Conservation (phyloP, 2,888 invertebrate species). For the Epistrophe eligans region DNA sequence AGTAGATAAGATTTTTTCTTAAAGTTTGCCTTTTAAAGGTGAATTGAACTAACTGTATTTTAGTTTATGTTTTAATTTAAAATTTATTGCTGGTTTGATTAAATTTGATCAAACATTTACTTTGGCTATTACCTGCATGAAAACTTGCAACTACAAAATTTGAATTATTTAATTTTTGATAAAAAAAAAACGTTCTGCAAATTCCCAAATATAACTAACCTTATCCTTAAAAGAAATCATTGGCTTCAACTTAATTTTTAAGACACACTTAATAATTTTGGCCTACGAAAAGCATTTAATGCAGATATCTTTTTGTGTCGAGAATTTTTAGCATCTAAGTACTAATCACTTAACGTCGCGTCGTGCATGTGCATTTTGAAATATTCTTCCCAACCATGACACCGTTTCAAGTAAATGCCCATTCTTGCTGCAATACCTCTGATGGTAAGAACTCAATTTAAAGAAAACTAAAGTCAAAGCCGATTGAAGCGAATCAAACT, state of each 20-base stretch:
- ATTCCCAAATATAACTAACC: neutral
- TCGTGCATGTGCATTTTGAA: conserved; percentile 34
- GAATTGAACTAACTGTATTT: too few species aligned
- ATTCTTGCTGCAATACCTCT: conserved; percentile 34
- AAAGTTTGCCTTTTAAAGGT: too few species aligned
- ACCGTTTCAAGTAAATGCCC: conserved; percentile 38
- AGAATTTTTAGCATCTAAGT: conserved; percentile 51
- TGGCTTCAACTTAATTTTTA: neutral
- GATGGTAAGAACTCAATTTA: conserved; percentile 25
- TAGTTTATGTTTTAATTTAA: too few species aligned
- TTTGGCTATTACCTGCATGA: too few species aligned
- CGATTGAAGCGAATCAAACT: conserved; percentile 39
- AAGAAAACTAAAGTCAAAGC: conserved; percentile 14
- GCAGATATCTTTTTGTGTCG: conserved; percentile 22
- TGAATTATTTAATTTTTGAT: too few species aligned
- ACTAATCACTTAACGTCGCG: conserved; percentile 23
- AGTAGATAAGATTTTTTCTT: too few species aligned
- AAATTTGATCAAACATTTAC: too few species aligned
- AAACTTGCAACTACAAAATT: too few species aligned
- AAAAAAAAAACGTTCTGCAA: neutral
- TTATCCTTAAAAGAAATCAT: neutral
- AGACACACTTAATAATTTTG: neutral
- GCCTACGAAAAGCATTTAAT: neutral
- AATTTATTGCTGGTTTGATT: too few species aligned
- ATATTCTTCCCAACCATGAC: conserved; percentile 62